Base-by-base conservation (phyloP, 2,113 vertebrate genomes). In the Aphyosemion australe region DNA sequence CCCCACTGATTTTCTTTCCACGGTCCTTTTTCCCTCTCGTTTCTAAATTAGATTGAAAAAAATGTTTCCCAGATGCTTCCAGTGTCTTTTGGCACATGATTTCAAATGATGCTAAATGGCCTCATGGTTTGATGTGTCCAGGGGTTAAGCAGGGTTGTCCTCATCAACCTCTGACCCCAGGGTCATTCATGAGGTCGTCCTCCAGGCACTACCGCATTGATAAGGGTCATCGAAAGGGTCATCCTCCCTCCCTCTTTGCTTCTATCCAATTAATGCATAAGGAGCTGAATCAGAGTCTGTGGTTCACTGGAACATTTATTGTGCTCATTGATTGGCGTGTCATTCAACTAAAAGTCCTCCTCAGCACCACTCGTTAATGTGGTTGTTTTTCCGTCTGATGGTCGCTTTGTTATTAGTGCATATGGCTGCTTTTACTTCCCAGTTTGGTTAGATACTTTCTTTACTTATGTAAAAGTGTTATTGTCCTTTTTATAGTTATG, bases 131-230 rank as follows among this genome's bases (percentile, higher is more conserved):
- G 86, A 88, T 81, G 84, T 87, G 86, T 86, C 64, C 74, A 42
- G 39, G 74, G 90, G 87, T 91, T 91, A 91, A 91, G 70, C 82
- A 71, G 84, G 85, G 84, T 76, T 85, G 82, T 87, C 84, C 87
- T 76, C 86, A 83, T 89, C 85, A 76, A 92, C 92, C 91, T 66
- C 71, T 92, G 91, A 92, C 91, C 84, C 76, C 48, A 12, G 82
- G 90, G 91, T 91, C 87, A 87, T 69, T 82, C 78, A 76, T 74
- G 54, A 80, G 86, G 87, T 82, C 83, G 75, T 76, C 79, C 86
- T 86, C 70, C 74, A 73, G 84, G 76, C 84, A 83, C 32, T 15
- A 70, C 57, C 71, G 61, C 70, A 84, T 84, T 83, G 83, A 80
- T 73, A 80, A 76, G 79, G 88, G 88, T 92, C 88, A 85, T 16